phyloP scores from a whole-genome alignment of 1,140 invertebrate genomes.

The Mercenaria mercenaria region DNA sequence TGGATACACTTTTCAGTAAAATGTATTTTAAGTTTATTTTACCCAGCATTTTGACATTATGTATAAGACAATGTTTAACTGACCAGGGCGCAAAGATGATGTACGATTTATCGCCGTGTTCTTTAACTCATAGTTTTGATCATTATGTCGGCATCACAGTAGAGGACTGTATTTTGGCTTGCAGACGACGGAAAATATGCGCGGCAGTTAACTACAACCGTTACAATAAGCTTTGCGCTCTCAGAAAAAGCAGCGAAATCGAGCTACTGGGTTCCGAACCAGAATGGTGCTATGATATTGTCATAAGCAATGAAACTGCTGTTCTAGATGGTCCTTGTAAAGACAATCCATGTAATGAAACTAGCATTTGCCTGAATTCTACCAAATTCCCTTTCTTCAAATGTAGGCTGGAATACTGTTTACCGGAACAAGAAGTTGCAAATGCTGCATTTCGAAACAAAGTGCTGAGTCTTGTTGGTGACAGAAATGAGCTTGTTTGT shows the following conservation, averaged over 20 bases:
- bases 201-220: not conserved
- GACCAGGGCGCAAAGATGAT: too few relatives aligned
- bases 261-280: not conserved
- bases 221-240: not conserved
- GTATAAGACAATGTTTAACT: too few relatives aligned
- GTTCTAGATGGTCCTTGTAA: not conserved
- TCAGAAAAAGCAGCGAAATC: not conserved
- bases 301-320: not conserved
- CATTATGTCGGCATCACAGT: not conserved
- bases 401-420: not conserved
- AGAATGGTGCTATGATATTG: not conserved
- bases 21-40: too few relatives aligned
- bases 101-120: not conserved
- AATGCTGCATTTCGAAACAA: not conserved
- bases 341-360: not conserved
- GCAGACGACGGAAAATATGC: not conserved
- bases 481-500: not conserved
- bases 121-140: not conserved
- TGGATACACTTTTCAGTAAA: too few relatives aligned
- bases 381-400: not conserved
- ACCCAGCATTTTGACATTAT: too few relatives aligned
- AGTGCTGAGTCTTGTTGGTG: not conserved
- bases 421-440: not conserved
- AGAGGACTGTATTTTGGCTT: not conserved
- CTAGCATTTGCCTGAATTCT: not conserved